A percentile compares a stretch with the other conserved stretches of the same genome.
Evolutionary conservation across 2,888 invertebrate genomes (phyloP).

Genomic region (Meliscaeva auricollis): DNA sequence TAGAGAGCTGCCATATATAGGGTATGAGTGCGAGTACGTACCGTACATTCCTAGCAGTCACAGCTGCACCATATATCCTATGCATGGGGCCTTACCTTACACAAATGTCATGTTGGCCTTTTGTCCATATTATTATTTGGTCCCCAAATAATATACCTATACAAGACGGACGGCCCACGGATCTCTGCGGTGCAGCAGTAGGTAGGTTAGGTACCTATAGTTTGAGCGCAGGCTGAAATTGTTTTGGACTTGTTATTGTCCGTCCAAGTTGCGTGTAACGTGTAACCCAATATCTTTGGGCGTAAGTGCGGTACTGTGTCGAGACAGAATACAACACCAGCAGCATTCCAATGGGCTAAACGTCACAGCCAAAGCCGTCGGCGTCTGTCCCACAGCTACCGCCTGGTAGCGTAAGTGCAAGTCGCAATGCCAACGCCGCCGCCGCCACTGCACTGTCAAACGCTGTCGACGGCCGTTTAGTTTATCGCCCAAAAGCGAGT

Average conservation of each 20-base stretch:
- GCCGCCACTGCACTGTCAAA: constrained; percentile 53
- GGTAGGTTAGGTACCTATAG: neutral
- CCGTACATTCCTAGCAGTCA: constrained; percentile 60
- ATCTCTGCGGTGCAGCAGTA: neutral
- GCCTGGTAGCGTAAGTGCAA: no score
- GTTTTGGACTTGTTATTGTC: constrained; percentile 43
- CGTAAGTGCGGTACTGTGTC: constrained; percentile 62
- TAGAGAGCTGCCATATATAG: constrained; percentile 58
- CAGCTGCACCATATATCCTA: constrained; percentile 62
- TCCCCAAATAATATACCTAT: constrained; percentile 27
- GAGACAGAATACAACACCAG: constrained; percentile 48
- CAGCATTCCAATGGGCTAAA: constrained; percentile 69
- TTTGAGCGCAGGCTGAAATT: constrained; percentile 16
- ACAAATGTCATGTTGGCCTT: constrained; percentile 52
- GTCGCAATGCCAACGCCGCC: neutral
- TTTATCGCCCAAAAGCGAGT: constrained; percentile 72
- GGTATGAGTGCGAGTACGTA: no score
- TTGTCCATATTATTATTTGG: constrained; percentile 32
- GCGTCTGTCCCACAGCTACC: neutral
- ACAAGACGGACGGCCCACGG: neutral
- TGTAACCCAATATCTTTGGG: constrained; percentile 56
- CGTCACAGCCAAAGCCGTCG: constrained; percentile 10
- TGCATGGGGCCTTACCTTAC: constrained; percentile 29
- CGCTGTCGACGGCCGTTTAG: constrained; percentile 68
- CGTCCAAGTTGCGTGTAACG: constrained; percentile 53